These are phyloP conservation scores for Acleris holmiana DNA, from an alignment of 2,888 invertebrate species.

Conservation along the genomic window DNA sequence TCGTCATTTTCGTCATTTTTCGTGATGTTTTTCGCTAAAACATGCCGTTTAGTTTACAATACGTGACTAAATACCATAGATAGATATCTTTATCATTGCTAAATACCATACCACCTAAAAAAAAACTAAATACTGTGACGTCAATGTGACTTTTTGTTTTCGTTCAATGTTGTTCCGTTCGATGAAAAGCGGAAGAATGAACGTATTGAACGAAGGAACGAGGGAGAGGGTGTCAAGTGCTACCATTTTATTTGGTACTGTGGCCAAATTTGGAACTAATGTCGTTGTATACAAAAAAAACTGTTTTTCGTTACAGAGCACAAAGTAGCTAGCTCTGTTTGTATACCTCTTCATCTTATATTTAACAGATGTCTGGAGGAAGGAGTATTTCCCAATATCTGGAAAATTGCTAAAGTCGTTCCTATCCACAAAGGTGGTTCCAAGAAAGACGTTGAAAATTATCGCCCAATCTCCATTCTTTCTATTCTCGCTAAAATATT, in stretches of 20 bases:
- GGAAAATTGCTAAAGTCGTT: too few species aligned
- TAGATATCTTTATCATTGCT: too few species aligned
- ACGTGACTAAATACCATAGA: not conserved
- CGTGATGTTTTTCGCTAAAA: not conserved
- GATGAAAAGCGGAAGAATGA: slow-evolving; percentile 32
- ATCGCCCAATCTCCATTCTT: too few species aligned
- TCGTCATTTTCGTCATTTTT: slow-evolving; percentile 72
- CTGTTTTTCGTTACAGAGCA: not conserved
- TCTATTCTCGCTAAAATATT: too few species aligned
- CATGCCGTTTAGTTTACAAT: slow-evolving; percentile 39
- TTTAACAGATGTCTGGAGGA: too few species aligned
- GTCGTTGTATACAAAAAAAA: not conserved
- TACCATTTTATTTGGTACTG: slow-evolving; percentile 6
- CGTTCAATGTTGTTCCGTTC: slow-evolving; percentile 21
- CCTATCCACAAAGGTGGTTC: too few species aligned
- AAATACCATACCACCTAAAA: too few species aligned
- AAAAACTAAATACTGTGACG: slow-evolving; percentile 39
- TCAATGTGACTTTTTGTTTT: slow-evolving; percentile 37
- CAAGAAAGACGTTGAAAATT: too few species aligned
- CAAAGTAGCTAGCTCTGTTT: too few species aligned
- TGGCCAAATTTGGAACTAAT: slow-evolving; percentile 24
- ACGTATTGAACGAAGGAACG: slow-evolving; percentile 7
- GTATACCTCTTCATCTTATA: too few species aligned
- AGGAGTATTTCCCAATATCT: too few species aligned
- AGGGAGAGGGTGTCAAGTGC: slow-evolving; percentile 16